Evolutionary conservation across 2,113 vertebrate species (phyloP).

Genomic region (Gymnogyps californianus): DNA sequence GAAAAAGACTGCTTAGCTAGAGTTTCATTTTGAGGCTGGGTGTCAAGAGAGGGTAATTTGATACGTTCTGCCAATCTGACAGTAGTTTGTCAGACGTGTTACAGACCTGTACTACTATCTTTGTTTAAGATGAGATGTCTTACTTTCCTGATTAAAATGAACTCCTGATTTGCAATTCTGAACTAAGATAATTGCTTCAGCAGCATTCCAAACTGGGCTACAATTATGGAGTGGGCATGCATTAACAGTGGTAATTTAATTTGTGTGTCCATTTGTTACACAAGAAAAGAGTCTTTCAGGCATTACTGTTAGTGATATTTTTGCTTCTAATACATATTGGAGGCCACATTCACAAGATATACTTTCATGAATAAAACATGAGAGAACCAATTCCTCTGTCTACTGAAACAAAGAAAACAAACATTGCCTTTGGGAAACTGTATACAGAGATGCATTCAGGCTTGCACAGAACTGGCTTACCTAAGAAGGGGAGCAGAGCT

Average conservation of each 20-base stretch:
- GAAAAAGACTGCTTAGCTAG: background rate
- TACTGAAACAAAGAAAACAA: slow-evolving; percentile 46
- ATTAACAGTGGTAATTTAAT: slow-evolving; percentile 59
- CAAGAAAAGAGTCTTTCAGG: slow-evolving; percentile 34
- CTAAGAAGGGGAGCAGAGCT: background rate
- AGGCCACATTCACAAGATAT: slow-evolving; percentile 33
- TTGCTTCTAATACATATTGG: slow-evolving; percentile 16
- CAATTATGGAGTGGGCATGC: slow-evolving; percentile 4
- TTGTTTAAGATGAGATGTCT: background rate
- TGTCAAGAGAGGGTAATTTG: background rate
- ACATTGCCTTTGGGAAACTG: slow-evolving; percentile 46
- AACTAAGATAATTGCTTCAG: slow-evolving; percentile 37
- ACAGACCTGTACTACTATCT: background rate
- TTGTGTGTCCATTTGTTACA: slow-evolving; percentile 53
- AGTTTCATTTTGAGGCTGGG: background rate
- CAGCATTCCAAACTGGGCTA: slow-evolving; percentile 12
- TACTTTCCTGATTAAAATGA: background rate
- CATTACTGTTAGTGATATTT: background rate
- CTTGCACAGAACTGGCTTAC: background rate
- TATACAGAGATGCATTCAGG: background rate
- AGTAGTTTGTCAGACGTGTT: background rate
- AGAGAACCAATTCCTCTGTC: slow-evolving; percentile 25
- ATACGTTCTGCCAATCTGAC: background rate
- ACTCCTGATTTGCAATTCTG: background rate
- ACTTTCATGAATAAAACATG: slow-evolving; percentile 70